phyloP scores from a whole-genome alignment of 1,140 invertebrate species.

The Archivesica marissinica region DNA sequence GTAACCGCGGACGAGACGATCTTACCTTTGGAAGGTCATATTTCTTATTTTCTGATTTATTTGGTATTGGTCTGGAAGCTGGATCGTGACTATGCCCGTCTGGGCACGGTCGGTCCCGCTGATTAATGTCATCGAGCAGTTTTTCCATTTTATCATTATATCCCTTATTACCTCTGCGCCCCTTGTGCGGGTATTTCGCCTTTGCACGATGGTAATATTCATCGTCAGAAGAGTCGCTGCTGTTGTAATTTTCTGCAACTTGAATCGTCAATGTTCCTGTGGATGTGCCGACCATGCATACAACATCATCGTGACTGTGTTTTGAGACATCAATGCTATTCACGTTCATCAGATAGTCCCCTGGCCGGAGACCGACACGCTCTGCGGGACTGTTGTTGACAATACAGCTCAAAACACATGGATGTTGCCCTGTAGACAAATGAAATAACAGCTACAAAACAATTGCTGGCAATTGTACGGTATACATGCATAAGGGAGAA shows the following conservation, averaged over 20 bases:
- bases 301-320: constrained; percentile 96
- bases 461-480: neutral
- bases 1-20: constrained; percentile 61
- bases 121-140: constrained; percentile 67
- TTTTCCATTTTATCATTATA: constrained; percentile 66
- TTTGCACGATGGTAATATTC: constrained; percentile 84
- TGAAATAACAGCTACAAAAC: neutral
- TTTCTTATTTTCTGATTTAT: constrained; percentile 22
- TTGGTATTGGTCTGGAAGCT: constrained; percentile 58
- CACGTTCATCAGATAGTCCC: constrained; percentile 96
- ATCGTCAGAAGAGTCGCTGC: constrained; percentile 91
- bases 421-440: constrained; percentile 94
- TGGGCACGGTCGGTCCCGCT: constrained; percentile 62
- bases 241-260: constrained; percentile 92
- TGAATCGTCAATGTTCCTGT: constrained; percentile 91
- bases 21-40: constrained; percentile 34
- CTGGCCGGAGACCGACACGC: constrained; percentile 92
- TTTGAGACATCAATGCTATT: constrained; percentile 95
- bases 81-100: constrained; percentile 67
- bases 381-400: constrained; percentile 93
- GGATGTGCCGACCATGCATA: constrained; percentile 93
- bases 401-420: constrained; percentile 95
- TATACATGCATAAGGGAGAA: neutral
- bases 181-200: constrained; percentile 86
- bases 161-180: constrained; percentile 60